These are phyloP conservation scores for Muraenolepis orangiensis DNA, from an alignment of 2,797 vertebrate genomes.

Conservation along the genomic window DNA sequence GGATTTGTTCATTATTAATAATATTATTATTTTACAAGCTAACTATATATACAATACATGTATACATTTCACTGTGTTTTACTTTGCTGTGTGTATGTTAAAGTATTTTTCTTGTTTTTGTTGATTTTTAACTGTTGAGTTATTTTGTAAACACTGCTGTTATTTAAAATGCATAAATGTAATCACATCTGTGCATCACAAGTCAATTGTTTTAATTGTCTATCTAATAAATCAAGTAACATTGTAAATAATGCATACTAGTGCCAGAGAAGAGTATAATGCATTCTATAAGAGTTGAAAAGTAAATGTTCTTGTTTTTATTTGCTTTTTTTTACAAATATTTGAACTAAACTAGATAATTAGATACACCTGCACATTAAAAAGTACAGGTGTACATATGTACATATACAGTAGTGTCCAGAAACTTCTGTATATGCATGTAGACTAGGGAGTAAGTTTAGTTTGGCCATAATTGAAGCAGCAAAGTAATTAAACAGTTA, in stretches of 20 bases:
- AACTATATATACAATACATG: slow-evolving; percentile 3
- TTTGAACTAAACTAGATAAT: background rate
- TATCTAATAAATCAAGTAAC: background rate
- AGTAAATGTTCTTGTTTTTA: background rate
- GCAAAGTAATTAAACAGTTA: slow-evolving; percentile 15
- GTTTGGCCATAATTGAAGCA: slow-evolving; percentile 34
- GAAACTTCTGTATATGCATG: background rate
- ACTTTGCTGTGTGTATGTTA: background rate
- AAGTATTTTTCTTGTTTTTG: background rate
- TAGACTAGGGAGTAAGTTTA: background rate
- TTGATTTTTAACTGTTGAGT: background rate
- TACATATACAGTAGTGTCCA: background rate
- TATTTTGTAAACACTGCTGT: background rate
- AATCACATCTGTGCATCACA: background rate
- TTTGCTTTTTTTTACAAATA: slow-evolving; percentile 17
- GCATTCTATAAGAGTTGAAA: background rate
- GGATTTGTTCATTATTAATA: background rate
- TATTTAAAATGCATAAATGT: background rate
- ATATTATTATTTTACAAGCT: slow-evolving; percentile 4
- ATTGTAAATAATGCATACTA: background rate
- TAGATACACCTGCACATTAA: background rate
- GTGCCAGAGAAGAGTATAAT: too few species aligned
- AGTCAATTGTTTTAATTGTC: background rate
- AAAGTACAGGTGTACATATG: background rate
- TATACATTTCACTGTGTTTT: background rate